These are phyloP conservation scores for Dufourea novaeangliae DNA, from an alignment of 1,140 invertebrate genomes.

Conservation along the genomic window DNA sequence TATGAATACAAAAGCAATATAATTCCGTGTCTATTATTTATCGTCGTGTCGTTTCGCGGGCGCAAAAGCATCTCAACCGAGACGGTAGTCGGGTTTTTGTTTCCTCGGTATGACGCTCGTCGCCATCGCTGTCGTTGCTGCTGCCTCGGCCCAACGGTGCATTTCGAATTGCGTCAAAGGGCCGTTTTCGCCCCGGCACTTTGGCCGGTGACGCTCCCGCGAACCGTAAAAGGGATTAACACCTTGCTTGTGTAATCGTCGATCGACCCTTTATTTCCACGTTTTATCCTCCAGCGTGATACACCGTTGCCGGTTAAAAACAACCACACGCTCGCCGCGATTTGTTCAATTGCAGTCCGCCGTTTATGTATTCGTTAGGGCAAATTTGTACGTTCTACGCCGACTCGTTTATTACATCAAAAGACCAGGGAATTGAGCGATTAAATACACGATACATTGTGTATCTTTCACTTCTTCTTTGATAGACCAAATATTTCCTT, in stretches of 20 bases:
- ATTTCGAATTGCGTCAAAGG: conserved; percentile 68
- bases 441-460: too few species aligned
- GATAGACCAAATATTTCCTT: too few species aligned
- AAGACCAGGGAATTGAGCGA: conserved; percentile 43
- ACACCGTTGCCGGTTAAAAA: conserved; percentile 40
- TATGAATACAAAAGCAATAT: conserved; percentile 81
- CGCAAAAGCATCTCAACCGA: conserved; percentile 48
- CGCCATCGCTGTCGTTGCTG: not conserved
- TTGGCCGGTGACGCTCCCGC: conserved; percentile 59
- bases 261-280: conserved; percentile 57
- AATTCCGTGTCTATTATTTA: conserved; percentile 79
- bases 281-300: conserved; percentile 43
- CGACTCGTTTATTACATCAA: conserved; percentile 54
- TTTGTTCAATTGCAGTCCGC: conserved; percentile 50
- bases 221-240: conserved; percentile 71
- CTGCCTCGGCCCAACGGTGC: conserved; percentile 25
- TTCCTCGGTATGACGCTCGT: not conserved
- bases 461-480: too few species aligned
- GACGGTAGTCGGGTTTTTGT: conserved; percentile 6
- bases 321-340: conserved; percentile 31
- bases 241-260: conserved; percentile 57
- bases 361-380: conserved; percentile 57
- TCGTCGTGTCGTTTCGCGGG: conserved; percentile 63
- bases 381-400: conserved; percentile 47
- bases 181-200: conserved; percentile 54